Evolutionary conservation across 2,888 invertebrate species (phyloP), one percentile per base, ranked within the genome.

Genomic region (Drosophila borealis): DNA sequence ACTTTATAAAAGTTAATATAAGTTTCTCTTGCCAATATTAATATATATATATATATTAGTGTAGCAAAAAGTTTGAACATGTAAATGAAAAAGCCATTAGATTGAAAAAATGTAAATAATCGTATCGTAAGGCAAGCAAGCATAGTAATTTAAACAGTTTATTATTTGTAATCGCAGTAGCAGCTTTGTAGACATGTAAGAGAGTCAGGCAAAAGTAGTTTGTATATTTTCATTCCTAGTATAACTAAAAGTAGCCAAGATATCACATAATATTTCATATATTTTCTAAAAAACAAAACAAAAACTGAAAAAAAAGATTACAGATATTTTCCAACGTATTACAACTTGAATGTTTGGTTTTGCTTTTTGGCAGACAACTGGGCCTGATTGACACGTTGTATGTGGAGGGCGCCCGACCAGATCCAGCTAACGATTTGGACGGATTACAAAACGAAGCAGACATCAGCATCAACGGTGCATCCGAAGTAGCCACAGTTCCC

Each of bases 331-430:
- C 10, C 3, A 41, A 11, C 21, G 4, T 44, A 39, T 45, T 49
- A 4, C 14, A 45, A 33, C 13, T 34, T 50, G 9, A 13, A 19
- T 34, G 6, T 8, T 50, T 19, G 9, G 3, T 21, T 36, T 11
- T 29, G 13, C 42, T 13, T 8, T 0, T 46, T 89, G 87, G 5
- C 78, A 92, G 92, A 78, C 92, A 92, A 89, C 78, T 92, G 39
- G 92, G 92, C 51, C 80, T 92, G 14, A 79, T 92, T 46, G 92
- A 92, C 68, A 92, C 92, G 8, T 87, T 92, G 44, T 92, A 92
- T 65, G 91, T 91, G 65, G 92, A 92, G 37, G 90, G 91, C 48
- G 88, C 84, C 29, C 85, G 88, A 21, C 77, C 88, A 17, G 81
- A 89, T 67, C 70, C 69, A 17, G 65, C 51, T 19, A 84, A 89